These are phyloP conservation scores for Ophiodon elongatus DNA, from an alignment of 2,113 vertebrate species.

Conservation along the genomic window DNA sequence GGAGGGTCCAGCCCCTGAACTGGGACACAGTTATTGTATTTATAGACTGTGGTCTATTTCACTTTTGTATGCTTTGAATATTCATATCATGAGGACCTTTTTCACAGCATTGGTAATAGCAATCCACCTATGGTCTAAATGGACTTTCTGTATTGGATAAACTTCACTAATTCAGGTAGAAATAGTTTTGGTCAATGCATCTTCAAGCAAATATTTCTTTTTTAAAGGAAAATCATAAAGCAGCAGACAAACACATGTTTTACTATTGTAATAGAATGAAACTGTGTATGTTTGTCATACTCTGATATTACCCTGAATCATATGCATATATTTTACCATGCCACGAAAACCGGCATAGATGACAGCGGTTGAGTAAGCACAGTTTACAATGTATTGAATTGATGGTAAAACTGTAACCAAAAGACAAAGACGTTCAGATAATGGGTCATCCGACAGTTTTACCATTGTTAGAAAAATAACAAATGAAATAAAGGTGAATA, in stretches of 20 bases:
- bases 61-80: constrained; percentile 43
- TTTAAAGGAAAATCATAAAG: constrained; percentile 28
- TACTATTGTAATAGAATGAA: constrained; percentile 36
- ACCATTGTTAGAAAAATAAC: constrained; percentile 90
- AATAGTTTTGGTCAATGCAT: constrained; percentile 15
- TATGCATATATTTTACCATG: constrained; percentile 56
- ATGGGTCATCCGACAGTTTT: constrained; percentile 72
- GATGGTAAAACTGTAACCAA: constrained; percentile 71
- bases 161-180: neutral
- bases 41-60: constrained; percentile 57
- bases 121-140: constrained; percentile 30
- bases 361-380: constrained; percentile 79
- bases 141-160: constrained; percentile 17
- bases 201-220: constrained; percentile 4
- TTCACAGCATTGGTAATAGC: constrained; percentile 23
- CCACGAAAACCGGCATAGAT: constrained; percentile 38
- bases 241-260: constrained; percentile 38
- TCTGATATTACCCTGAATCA: constrained; percentile 57
- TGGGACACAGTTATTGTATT: constrained; percentile 53
- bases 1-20: constrained; percentile 39
- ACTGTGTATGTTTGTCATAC: constrained; percentile 23
- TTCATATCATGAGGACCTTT: constrained; percentile 39
- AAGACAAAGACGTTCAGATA: constrained; percentile 61
- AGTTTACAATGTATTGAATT: constrained; percentile 73
- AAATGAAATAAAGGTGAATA: constrained; percentile 88